Conservation (phyloP, 2,113 vertebrate species). For the Phalacrocorax pelagicus region DNA sequence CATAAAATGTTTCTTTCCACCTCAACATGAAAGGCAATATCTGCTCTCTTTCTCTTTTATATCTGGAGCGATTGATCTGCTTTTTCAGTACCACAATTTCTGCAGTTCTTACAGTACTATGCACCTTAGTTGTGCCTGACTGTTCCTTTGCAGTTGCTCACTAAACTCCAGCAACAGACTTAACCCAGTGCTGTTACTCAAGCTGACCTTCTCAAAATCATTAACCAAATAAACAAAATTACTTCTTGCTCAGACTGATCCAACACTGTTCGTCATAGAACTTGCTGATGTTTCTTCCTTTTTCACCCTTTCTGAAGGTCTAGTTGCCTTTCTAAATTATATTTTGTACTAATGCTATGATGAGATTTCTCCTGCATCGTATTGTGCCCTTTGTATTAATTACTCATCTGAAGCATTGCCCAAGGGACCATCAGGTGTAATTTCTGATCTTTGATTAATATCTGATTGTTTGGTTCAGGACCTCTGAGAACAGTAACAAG, state of each 20-base stretch:
- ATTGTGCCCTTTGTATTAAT: background rate
- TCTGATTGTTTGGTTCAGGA: background rate
- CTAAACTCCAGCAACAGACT: background rate
- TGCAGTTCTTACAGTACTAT: background rate
- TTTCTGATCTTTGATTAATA: background rate
- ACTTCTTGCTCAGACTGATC: background rate
- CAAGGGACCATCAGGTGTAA: background rate
- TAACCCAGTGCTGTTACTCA: background rate
- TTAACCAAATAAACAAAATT: slow-evolving; percentile 20
- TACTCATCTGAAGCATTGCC: background rate
- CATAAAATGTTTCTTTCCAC: background rate
- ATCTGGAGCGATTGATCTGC: background rate
- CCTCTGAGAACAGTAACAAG: background rate
- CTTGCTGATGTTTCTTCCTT: background rate
- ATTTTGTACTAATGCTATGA: background rate
- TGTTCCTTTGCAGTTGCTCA: background rate
- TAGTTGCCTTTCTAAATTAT: background rate
- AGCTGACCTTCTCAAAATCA: slow-evolving; percentile 15
- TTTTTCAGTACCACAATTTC: background rate
- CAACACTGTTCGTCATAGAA: background rate
- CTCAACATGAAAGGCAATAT: background rate
- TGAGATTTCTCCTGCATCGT: background rate
- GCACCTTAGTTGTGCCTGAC: background rate
- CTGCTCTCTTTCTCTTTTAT: background rate
- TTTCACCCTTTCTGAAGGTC: background rate